Evolutionary conservation across 2,797 vertebrate genomes (phyloP), one percentile per base, ranked within the genome.

Genomic region (Emydoidea blandingii): DNA sequence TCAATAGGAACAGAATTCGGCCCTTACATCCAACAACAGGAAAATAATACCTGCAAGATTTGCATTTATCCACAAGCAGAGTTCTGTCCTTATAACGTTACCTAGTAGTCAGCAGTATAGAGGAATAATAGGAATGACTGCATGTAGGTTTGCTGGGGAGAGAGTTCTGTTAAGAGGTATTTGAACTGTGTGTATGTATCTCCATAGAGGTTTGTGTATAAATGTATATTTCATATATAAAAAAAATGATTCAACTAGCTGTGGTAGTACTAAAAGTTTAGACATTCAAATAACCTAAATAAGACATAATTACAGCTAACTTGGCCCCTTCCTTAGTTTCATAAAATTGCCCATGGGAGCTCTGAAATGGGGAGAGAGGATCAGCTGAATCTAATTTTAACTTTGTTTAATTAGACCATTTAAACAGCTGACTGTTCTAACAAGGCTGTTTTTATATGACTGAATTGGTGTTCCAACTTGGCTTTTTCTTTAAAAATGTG

Each of bases 321-420:
- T 90, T 81, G 86, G 82, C 23, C 23, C 89, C 93, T 79, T 34
- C 47, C 44, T 87, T 41, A 37, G 10, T 72, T 72, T 23, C 49
- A 92, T 52, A 49, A 85, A 88, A 94, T 92, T 81, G 82, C 57
- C 83, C 86, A 23, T 27, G 85, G 49, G 59, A 96, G 85, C 59
- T 88, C 88, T 92, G 50, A 68, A 19, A 81, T 50, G 44, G 53
- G 74, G 6, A 57, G 81, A 47, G 8, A 25, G 1, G 9, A 56
- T 7, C 25, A 81, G 93, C 62, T 18, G 85, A 11, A 31, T 87
- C 80, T 90, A 92, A 79, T 89, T 92, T 96, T 89, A 79, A 85
- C 86, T 79, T 65, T 53, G 3, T 91, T 94, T 90, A 93, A 80
- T 92, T 90, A 93, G 89, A 56, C 44, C 85, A 84, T 47, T 84